Evolutionary conservation across 92 coral and sea anemone species (phyloP).

Genomic region (Micromussa lordhowensis): DNA sequence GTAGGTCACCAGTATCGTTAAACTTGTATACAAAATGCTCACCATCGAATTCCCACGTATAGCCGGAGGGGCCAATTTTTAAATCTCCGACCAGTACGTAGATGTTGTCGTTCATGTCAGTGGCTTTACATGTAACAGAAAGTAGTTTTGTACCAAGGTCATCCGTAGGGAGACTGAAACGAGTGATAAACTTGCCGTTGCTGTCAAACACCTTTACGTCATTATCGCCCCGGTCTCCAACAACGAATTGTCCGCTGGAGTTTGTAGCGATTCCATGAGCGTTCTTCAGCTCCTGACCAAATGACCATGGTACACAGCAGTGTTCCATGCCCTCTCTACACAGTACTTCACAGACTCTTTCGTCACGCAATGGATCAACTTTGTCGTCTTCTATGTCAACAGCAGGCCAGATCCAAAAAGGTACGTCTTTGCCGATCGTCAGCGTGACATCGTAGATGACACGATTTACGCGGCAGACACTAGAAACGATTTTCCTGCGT

Average conservation of each 20-base stretch:
- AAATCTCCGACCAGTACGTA: neutral
- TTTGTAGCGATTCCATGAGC: slow-evolving; percentile 51
- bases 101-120: slow-evolving; percentile 44
- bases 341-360: neutral
- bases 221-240: slow-evolving; percentile 51
- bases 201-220: slow-evolving; percentile 55
- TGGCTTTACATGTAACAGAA: slow-evolving; percentile 4
- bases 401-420: neutral
- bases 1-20: neutral
- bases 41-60: too few species aligned
- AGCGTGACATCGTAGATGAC: slow-evolving; percentile 28
- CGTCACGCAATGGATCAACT: slow-evolving; percentile 16
- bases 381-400: neutral
- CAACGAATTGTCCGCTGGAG: slow-evolving; percentile 44
- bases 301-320: neutral
- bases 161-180: slow-evolving; percentile 8
- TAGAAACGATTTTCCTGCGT: slow-evolving; percentile 36
- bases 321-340: neutral
- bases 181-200: slow-evolving; percentile 43
- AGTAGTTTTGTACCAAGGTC: neutral
- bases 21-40: neutral
- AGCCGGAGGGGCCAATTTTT: too few species aligned
- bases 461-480: slow-evolving; percentile 37
- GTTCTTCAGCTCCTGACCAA: slow-evolving; percentile 31
- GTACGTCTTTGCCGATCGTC: neutral